Percentiles rank a stretch among this genome's conserved stretches.
phyloP scores from a whole-genome alignment of 2,113 vertebrate species.

The Sprattus sprattus region DNA sequence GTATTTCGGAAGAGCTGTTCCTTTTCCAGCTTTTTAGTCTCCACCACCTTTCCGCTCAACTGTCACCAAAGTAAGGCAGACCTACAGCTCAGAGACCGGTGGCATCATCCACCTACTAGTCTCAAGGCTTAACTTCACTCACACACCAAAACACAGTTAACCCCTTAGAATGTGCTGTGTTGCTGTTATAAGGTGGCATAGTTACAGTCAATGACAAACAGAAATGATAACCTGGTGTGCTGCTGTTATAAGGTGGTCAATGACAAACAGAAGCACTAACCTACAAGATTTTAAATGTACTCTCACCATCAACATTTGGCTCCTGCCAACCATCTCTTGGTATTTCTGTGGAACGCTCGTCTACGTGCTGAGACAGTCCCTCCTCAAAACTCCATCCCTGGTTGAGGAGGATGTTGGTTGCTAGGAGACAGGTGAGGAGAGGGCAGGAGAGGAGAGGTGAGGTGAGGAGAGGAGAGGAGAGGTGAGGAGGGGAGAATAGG shows the following conservation, averaged over 20 bases:
- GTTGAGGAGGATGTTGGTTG: neutral
- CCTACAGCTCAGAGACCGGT: neutral
- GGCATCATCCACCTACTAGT: neutral
- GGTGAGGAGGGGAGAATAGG: neutral
- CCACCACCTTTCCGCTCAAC: no score
- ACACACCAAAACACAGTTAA: neutral
- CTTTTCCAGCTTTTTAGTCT: neutral
- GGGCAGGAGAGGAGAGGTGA: neutral
- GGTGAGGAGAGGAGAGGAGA: neutral
- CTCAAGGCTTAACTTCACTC: neutral
- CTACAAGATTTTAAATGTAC: neutral
- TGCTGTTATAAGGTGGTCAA: neutral
- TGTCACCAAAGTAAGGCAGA: neutral
- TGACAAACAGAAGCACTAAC: neutral
- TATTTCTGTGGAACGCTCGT: neutral
- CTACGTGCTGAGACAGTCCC: neutral
- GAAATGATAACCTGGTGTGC: neutral
- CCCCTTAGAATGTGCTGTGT: no score
- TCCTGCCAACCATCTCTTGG: neutral
- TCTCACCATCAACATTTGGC: neutral
- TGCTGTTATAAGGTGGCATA: neutral
- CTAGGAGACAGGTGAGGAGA: constrained; percentile 3
- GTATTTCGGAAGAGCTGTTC: neutral
- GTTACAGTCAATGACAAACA: neutral
- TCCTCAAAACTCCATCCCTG: neutral